These are phyloP conservation scores for Leptinotarsa rubiginosa DNA, from an alignment of 2,888 invertebrate species.

Conservation along the genomic window DNA sequence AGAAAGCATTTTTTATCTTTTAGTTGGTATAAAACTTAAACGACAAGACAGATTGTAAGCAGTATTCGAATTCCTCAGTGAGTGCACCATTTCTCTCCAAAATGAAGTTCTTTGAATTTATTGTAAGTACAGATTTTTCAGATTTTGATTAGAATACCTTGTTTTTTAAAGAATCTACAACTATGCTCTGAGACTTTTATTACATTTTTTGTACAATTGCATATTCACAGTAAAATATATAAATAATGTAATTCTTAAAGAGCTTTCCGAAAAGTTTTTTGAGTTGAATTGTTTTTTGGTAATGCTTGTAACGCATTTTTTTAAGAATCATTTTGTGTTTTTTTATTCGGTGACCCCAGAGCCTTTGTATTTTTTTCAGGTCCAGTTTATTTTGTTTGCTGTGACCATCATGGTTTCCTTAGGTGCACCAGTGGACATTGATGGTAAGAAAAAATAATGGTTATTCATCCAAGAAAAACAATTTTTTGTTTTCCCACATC, in stretches of 20 bases:
- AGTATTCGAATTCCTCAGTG: background rate
- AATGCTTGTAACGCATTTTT: background rate
- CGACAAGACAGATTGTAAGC: too few relatives aligned
- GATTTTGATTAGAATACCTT: background rate
- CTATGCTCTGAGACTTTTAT: background rate
- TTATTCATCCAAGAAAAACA: too few relatives aligned
- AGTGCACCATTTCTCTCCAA: background rate
- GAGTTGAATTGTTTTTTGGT: background rate
- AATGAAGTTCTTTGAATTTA: background rate
- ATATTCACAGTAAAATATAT: too few relatives aligned
- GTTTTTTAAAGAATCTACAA: background rate
- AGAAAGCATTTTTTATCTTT: background rate
- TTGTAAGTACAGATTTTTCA: conserved; percentile 5
- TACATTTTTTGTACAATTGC: too few relatives aligned
- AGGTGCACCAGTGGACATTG: background rate
- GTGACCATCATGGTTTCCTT: background rate
- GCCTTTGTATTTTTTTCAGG: background rate
- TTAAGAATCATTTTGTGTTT: background rate
- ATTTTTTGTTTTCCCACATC: too few relatives aligned
- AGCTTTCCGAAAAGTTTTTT: too few relatives aligned
- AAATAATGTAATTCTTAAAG: too few relatives aligned
- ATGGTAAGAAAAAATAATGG: background rate
- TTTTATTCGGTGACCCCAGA: background rate
- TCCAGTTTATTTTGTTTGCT: background rate
- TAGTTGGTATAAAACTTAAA: background rate